Conservation (phyloP, 2,113 vertebrate genomes). For the Xyliphius kryptos region DNA sequence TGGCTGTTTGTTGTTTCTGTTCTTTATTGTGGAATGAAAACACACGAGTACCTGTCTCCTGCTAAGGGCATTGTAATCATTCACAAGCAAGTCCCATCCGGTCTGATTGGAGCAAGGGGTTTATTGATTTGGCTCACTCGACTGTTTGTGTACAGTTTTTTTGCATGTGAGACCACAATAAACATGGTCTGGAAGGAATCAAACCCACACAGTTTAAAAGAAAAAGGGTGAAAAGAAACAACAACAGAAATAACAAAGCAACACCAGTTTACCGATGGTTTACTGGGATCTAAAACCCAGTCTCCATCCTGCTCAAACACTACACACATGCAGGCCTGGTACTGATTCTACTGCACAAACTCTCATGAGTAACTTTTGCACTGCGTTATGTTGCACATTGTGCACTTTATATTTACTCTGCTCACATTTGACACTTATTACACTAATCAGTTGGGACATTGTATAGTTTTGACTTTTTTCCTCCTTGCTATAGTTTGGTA, state of each 20-base stretch:
- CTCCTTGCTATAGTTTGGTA: too few species aligned
- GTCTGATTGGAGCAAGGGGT: conserved; percentile 26
- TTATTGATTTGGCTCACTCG: conserved; percentile 15
- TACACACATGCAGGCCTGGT: too few species aligned
- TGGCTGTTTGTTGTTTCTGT: conserved; percentile 38
- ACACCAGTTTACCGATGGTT: not conserved
- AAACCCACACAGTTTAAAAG: conserved; percentile 3
- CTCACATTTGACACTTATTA: too few species aligned
- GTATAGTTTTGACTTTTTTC: too few species aligned
- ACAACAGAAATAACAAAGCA: not conserved
- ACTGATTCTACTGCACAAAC: too few species aligned
- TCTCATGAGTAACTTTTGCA: too few species aligned
- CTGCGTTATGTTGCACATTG: too few species aligned
- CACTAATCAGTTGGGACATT: too few species aligned
- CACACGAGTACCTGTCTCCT: conserved; percentile 39
- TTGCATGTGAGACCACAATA: not conserved
- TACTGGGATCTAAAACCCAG: too few species aligned
- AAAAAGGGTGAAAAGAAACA: not conserved
- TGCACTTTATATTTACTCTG: too few species aligned
- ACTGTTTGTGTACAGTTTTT: not conserved
- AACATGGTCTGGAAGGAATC: not conserved
- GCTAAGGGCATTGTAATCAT: conserved; percentile 23
- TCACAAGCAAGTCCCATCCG: conserved; percentile 18
- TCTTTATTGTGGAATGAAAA: conserved; percentile 38
- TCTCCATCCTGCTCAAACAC: too few species aligned